Evolutionary conservation across 2,888 invertebrate species (phyloP).

Genomic region (Watsonalla binaria): DNA sequence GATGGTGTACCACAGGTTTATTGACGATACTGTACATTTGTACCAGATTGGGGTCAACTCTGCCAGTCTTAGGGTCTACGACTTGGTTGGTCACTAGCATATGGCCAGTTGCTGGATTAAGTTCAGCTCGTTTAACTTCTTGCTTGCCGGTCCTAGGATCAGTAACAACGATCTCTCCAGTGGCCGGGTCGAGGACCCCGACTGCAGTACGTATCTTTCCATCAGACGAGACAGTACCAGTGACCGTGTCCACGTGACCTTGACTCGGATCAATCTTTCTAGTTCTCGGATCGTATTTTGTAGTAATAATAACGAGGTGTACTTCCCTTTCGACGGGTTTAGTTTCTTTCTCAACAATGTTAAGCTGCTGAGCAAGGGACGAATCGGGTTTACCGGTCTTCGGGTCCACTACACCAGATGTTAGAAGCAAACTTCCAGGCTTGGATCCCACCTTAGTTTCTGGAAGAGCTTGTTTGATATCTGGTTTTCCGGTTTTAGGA

Average conservation of each 20-base stretch:
- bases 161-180: conserved; percentile 71
- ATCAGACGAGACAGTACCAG: conserved; percentile 76
- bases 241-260: conserved; percentile 74
- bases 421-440: conserved; percentile 75
- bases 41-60: conserved; percentile 76
- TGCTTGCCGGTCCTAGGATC: conserved; percentile 70
- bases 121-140: conserved; percentile 77
- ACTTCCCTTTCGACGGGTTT: conserved; percentile 70
- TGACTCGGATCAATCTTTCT: conserved; percentile 66
- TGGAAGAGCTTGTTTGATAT: conserved; percentile 76
- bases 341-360: conserved; percentile 64
- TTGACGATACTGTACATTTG: conserved; percentile 72
- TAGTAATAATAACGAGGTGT: conserved; percentile 80
- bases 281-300: conserved; percentile 78
- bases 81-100: conserved; percentile 77
- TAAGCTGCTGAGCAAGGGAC: conserved; percentile 76
- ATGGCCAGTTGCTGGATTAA: conserved; percentile 77
- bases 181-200: conserved; percentile 81
- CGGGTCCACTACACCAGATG: conserved; percentile 77
- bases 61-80: conserved; percentile 79
- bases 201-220: conserved; percentile 80
- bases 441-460: conserved; percentile 56
- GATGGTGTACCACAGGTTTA: conserved; percentile 58
- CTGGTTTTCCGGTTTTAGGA: conserved; percentile 76
- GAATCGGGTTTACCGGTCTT: conserved; percentile 77